Evolutionary conservation across 2,888 invertebrate genomes (phyloP).

Genomic region (Dolichomitus sp.): DNA sequence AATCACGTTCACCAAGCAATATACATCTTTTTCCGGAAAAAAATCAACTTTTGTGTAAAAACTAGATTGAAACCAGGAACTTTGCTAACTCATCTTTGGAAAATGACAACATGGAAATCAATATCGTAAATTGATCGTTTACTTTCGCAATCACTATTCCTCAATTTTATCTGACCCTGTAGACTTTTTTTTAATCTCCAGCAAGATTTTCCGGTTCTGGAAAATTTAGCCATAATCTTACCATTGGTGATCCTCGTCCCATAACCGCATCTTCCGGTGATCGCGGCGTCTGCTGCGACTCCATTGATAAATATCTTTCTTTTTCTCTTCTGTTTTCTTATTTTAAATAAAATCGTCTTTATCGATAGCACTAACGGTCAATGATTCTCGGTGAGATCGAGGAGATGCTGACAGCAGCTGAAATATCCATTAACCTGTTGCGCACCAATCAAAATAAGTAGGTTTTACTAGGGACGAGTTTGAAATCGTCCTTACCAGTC

Average conservation of each 20-base stretch:
- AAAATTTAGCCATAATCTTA: constrained; percentile 72
- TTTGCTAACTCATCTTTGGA: too few relatives aligned
- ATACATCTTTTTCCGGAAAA: too few relatives aligned
- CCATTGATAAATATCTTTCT: constrained; percentile 73
- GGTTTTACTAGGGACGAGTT: constrained; percentile 34
- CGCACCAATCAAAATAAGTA: constrained; percentile 72
- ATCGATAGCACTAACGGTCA: constrained; percentile 59
- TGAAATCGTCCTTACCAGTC: background rate
- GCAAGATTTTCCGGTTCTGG: background rate
- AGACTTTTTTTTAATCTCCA: background rate
- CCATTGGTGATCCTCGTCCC: constrained; percentile 76
- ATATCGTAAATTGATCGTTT: too few relatives aligned
- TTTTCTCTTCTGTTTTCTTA: constrained; percentile 14
- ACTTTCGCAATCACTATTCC: constrained; percentile 14
- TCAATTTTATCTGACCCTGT: constrained; percentile 14
- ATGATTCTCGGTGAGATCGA: constrained; percentile 66
- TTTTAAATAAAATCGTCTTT: constrained; percentile 58
- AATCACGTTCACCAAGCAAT: too few relatives aligned
- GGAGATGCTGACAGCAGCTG: constrained; percentile 70
- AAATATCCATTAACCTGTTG: constrained; percentile 82
- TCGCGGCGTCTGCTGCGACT: constrained; percentile 78
- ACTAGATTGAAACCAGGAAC: too few relatives aligned
- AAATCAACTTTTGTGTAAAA: too few relatives aligned
- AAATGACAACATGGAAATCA: too few relatives aligned
- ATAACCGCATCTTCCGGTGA: constrained; percentile 72